Evolutionary conservation across 2,797 vertebrate genomes (phyloP).

Genomic region (Danionella dracula): DNA sequence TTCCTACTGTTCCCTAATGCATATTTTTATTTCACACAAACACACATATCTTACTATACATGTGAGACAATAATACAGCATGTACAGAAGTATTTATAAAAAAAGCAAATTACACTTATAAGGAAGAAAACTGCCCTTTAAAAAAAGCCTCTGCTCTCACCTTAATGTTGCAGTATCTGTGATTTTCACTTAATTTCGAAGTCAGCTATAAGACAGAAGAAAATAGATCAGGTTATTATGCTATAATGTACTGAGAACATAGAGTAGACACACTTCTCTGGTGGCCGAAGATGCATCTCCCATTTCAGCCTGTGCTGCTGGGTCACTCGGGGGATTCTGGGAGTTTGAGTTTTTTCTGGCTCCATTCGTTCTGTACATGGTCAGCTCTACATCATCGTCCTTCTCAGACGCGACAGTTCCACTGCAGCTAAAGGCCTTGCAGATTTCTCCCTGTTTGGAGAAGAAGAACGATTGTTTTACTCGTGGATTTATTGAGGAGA

Average conservation of each 20-base stretch:
- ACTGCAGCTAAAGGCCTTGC: slow-evolving; percentile 38
- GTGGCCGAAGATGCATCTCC: slow-evolving; percentile 51
- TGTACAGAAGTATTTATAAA: no score
- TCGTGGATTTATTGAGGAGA: no score
- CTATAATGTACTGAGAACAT: not conserved
- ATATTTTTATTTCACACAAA: no score
- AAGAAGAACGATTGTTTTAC: not conserved
- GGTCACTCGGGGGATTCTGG: slow-evolving; percentile 33
- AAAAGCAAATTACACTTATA: no score
- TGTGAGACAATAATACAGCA: no score
- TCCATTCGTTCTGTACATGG: slow-evolving; percentile 54
- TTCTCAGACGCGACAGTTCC: slow-evolving; percentile 53
- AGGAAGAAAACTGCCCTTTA: no score
- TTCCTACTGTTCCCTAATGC: no score
- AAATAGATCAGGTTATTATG: not conserved
- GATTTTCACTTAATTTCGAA: slow-evolving; percentile 58
- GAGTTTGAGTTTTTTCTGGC: not conserved
- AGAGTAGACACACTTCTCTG: slow-evolving; percentile 50
- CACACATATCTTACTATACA: no score
- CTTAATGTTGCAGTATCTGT: slow-evolving; percentile 73
- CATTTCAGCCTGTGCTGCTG: slow-evolving; percentile 45
- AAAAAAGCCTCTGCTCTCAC: no score
- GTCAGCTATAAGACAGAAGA: slow-evolving; percentile 56
- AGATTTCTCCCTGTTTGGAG: slow-evolving; percentile 54
- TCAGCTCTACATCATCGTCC: slow-evolving; percentile 68